Conservation (phyloP, 2,113 vertebrate genomes). For the Cryptotis parvus region DNA sequence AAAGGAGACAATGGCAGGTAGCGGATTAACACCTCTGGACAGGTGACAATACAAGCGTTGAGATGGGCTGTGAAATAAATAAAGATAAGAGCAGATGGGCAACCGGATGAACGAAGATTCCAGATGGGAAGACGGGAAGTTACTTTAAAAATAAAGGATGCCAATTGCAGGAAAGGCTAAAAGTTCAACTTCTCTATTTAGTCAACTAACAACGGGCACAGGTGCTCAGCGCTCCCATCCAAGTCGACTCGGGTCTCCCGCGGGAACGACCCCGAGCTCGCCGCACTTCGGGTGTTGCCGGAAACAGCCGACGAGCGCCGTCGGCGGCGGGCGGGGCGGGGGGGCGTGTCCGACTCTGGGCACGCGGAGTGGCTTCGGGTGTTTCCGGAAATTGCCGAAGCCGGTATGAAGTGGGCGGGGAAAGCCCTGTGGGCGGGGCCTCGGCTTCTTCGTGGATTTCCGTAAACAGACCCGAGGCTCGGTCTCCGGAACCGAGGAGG, state of each 20-base stretch:
- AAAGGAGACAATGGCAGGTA: background rate
- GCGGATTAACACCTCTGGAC: conserved; percentile 9
- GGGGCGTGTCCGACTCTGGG: conserved; percentile 56
- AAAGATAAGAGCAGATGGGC: conserved; percentile 3
- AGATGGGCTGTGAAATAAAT: background rate
- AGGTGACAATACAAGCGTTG: conserved; percentile 40
- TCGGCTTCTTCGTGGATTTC: conserved; percentile 73
- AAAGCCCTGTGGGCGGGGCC: conserved; percentile 57
- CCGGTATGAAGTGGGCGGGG: conserved; percentile 38
- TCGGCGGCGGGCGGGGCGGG: background rate
- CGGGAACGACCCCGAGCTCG: background rate
- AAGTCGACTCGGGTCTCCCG: background rate
- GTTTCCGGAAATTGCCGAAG: conserved; percentile 82
- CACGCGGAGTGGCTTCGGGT: conserved; percentile 74
- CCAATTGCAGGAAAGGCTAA: background rate
- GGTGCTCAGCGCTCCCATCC: background rate
- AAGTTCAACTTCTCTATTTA: background rate
- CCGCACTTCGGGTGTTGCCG: conserved; percentile 75
- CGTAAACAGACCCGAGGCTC: conserved; percentile 74
- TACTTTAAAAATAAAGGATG: conserved; percentile 29
- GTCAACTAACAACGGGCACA: conserved; percentile 9
- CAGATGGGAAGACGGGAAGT: background rate
- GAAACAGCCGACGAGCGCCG: conserved; percentile 60
- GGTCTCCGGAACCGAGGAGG: conserved; percentile 40
- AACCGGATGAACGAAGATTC: background rate